Percentiles rank a stretch among this genome's conserved stretches.
phyloP scores from a whole-genome alignment of 2,888 invertebrate species.

The Sialis lutaria region DNA sequence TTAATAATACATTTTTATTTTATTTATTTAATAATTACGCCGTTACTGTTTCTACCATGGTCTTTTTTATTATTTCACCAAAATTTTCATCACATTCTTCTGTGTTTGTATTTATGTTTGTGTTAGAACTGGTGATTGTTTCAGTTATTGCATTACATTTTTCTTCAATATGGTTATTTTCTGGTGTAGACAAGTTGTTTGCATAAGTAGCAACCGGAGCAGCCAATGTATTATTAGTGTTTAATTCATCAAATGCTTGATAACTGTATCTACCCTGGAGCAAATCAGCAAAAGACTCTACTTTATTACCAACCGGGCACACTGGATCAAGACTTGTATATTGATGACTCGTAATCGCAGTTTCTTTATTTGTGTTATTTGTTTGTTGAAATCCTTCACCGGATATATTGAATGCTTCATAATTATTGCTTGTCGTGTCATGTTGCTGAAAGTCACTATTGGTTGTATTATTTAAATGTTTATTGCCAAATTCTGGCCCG shows the following conservation, averaged over 20 bases:
- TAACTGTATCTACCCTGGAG: conserved; percentile 37
- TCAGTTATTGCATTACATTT: conserved; percentile 11
- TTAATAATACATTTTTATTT: conserved; percentile 6
- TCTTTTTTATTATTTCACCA: conserved; percentile 82
- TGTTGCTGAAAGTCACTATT: conserved; percentile 9
- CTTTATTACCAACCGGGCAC: conserved; percentile 43
- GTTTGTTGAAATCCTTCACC: conserved; percentile 11
- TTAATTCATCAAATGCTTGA: conserved; percentile 31
- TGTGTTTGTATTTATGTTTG: conserved; percentile 13
- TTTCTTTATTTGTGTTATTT: conserved; percentile 24
- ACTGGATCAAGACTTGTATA: conserved; percentile 53
- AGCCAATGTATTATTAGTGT: conserved; percentile 22
- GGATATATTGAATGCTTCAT: conserved; percentile 1
- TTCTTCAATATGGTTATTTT: conserved; percentile 7
- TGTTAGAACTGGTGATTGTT: conserved; percentile 15
- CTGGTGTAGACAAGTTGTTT: background rate
- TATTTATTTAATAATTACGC: conserved; percentile 34
- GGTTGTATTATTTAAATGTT: conserved; percentile 13
- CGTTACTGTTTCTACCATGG: conserved; percentile 79
- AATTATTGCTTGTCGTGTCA: conserved; percentile 2
- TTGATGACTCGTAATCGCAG: conserved; percentile 26
- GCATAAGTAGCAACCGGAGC: conserved; percentile 7
- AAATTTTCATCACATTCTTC: conserved; percentile 56
- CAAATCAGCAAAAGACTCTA: conserved; percentile 51
- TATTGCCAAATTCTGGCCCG: conserved; percentile 26